These are phyloP conservation scores for Cinclus mexicanus DNA, from an alignment of 2,113 vertebrate genomes.

Conservation along the genomic window DNA sequence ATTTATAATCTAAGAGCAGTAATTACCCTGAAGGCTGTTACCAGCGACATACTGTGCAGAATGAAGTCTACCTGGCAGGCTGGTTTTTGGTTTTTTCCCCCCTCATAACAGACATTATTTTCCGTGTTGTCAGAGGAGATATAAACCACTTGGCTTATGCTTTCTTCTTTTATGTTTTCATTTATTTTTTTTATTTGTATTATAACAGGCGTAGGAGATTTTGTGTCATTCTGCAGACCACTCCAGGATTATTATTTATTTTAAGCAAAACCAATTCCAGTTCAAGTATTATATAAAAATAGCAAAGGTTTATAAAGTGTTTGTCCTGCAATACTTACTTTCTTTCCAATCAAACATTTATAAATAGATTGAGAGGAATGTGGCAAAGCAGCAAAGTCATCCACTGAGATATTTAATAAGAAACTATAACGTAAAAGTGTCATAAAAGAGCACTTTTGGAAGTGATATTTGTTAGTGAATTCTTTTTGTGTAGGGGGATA, in stretches of 20 bases:
- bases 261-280: constrained; percentile 11
- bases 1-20: constrained; percentile 8
- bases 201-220: neutral
- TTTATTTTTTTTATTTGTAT: neutral
- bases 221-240: neutral
- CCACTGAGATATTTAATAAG: constrained; percentile 43
- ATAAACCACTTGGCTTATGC: neutral
- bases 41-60: neutral
- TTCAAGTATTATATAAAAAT: constrained; percentile 7
- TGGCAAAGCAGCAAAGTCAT: constrained; percentile 16
- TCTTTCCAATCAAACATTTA: constrained; percentile 33
- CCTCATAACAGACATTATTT: neutral
- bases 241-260: neutral
- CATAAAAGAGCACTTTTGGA: constrained; percentile 42
- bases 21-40: neutral
- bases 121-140: neutral
- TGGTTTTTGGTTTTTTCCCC: neutral
- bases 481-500: neutral
- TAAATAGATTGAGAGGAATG: constrained; percentile 45
- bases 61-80: neutral
- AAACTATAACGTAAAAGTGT: constrained; percentile 45
- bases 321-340: constrained; percentile 6
- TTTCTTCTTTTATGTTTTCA: neutral
- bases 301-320: constrained; percentile 21
- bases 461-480: constrained; percentile 12